Evolutionary conservation across 64 coral and sea anemone genomes (phyloP), one percentile per base, ranked within the genome.

Genomic region (Hydrozoanthus tunicans): DNA sequence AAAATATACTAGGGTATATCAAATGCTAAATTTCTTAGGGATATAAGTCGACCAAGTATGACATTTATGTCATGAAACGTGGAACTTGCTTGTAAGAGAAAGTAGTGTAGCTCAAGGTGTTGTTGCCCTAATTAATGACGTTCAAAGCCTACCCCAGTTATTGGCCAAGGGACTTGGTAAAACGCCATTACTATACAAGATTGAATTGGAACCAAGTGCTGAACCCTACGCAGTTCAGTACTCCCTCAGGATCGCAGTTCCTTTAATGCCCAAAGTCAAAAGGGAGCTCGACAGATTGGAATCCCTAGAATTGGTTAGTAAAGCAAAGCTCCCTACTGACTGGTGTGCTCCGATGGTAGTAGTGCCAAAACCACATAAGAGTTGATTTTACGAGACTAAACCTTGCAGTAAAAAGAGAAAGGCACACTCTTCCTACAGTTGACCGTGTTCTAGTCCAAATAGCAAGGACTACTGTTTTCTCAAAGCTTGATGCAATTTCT

Each of bases 41-140:
- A 89, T 54, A 89, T 89, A 53, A 89, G 85, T 89, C 85, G 75
- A 76, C 69, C 70, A 89, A 59, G 15, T 51, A 68, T 5, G 64
- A 86, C 66, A 72, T 86, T 86, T 86, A 86, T 86, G 83, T 86
- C 61, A 86, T 86, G 83, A 86, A 89, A 89, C 6, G 85, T 89
- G 85, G 68, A 89, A 74, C 68, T 89, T 89, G 55, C 85, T 89
- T 5, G 69, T 53, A 89, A 89, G 68, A 89, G 67, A 74, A 75
- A 89, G 85, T 89, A 59, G 68, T 72, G 85, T 89, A 69, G 69
- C 85, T 69, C 69, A 73, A 58, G 53, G 85, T 68, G 56, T 89
- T 73, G 85, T 86, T 86, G 82, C 82, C 43, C n/a, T 86, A 86
- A 86, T 86, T 63, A 86, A 86, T 70, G 64, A 86, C 68, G 81